Base-by-base conservation (phyloP, 2,113 vertebrate species). In the Nymphicus hollandicus region DNA sequence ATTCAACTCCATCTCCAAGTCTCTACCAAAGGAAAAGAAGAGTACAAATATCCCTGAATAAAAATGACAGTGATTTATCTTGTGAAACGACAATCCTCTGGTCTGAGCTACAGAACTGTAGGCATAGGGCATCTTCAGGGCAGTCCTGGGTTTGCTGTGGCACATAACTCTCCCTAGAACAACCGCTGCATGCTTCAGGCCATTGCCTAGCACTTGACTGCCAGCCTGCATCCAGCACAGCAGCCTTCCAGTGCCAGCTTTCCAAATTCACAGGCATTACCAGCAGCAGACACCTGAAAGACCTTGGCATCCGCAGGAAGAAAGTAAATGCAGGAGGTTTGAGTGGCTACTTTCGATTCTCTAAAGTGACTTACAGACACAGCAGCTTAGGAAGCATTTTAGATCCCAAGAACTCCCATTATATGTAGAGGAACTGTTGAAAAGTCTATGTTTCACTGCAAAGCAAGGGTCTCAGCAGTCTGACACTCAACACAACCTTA, bases 401-500 rank as follows among this genome's bases (percentile, higher is more conserved):
- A 78, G 52, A 82, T 44, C 28, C 24, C 29, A 81, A 84, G 65
- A 90, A 60, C 15, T 53, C 11, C 2, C 1, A 1, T 63, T n/a
- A 47, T 60, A 68, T 39, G 86, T 68, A 56, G 22, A 81, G 72
- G 73, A 96, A 96, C 37, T 85, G 89, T 63, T 94, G 85, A 94
- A 95, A 94, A 86, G 77, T 85, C 44, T 63, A 18, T 4, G 12
- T 76, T 72, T 82, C 66, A 56, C 37, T 82, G 84, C 60, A 92
- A 94, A 95, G 82, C 70, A 91, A 94, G 31, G 28, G 58, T 77
- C 87, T 94, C 27, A 8, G 18, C 73, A 91, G 85, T 78, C 64
- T 89, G 58, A 85, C 41, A 10, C 2, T 61, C 58, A 80, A 76
- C 53, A 85, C 13, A 64, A 79, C 41, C 65, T 76, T 76, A 20